Conservation (phyloP, 2,888 invertebrate genomes). For the Drosophila seclusa region DNA sequence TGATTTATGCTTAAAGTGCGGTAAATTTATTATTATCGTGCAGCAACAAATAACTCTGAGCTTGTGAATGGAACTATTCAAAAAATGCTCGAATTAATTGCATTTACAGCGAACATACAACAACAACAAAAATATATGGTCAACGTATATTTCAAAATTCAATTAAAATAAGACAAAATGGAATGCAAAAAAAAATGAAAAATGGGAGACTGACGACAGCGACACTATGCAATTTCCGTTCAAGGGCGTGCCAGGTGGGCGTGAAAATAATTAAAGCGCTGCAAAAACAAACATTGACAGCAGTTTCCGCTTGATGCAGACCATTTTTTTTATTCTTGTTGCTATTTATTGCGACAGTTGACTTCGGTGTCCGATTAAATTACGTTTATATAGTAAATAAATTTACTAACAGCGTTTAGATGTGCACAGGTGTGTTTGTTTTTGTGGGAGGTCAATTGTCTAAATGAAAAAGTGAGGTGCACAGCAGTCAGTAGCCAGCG, state of each 20-base stretch:
- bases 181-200: constrained; percentile 18
- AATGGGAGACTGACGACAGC: constrained; percentile 27
- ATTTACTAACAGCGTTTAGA: constrained; percentile 23
- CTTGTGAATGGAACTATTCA: constrained; percentile 58
- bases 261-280: constrained; percentile 73
- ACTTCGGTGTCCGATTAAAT: constrained; percentile 62
- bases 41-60: constrained; percentile 41
- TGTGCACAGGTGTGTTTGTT: constrained; percentile 12
- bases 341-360: constrained; percentile 30
- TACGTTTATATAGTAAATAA: constrained; percentile 36
- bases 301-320: constrained; percentile 46
- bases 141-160: constrained; percentile 76
- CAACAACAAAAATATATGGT: constrained; percentile 30
- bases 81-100: constrained; percentile 76
- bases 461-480: constrained; percentile 5
- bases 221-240: constrained; percentile 77
- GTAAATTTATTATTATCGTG: constrained; percentile 61
- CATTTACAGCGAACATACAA: constrained; percentile 57
- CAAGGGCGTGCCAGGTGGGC: constrained; percentile 74
- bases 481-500: constrained; percentile 7
- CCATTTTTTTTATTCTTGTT: constrained; percentile 26
- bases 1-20: constrained; percentile 66
- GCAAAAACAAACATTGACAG: constrained; percentile 55
- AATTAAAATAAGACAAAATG: constrained; percentile 74
- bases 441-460: constrained; percentile 13